Evolutionary conservation across 2,113 vertebrate genomes (phyloP).

Genomic region (Bambusicola thoracicus): DNA sequence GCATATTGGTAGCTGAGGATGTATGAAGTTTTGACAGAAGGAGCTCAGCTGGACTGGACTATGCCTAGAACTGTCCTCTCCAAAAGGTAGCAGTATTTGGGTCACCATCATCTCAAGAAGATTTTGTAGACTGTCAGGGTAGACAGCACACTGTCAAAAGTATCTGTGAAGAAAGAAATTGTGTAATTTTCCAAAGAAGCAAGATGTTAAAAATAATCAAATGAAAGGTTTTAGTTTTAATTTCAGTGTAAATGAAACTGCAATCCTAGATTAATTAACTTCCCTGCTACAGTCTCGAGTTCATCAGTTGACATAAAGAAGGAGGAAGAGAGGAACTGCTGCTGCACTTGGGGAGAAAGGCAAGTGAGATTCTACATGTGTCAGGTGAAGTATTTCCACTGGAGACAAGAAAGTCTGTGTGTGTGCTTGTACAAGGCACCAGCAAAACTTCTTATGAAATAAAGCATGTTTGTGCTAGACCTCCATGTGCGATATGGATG

Average conservation of each 20-base stretch:
- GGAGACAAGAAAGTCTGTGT: background rate
- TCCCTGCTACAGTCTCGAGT: background rate
- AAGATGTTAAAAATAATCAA: conserved; percentile 12
- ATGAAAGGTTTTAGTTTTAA: background rate
- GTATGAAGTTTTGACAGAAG: background rate
- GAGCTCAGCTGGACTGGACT: background rate
- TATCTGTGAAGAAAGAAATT: background rate
- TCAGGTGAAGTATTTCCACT: background rate
- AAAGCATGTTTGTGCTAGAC: background rate
- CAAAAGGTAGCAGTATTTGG: background rate
- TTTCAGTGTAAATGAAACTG: background rate
- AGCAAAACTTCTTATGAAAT: background rate
- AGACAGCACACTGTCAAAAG: background rate
- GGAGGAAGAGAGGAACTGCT: background rate
- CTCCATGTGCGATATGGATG: background rate
- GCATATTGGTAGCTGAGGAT: background rate
- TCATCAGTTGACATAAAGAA: conserved; percentile 31
- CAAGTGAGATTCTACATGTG: background rate
- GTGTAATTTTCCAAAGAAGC: background rate
- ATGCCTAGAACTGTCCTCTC: background rate
- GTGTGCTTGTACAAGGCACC: background rate
- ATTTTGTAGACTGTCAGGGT: background rate
- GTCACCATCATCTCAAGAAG: background rate
- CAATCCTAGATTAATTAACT: background rate
- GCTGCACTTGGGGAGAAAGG: background rate